Evolutionary conservation across 1,140 invertebrate genomes (phyloP), one percentile per base, ranked within the genome.

Genomic region (Archivesica marissinica): DNA sequence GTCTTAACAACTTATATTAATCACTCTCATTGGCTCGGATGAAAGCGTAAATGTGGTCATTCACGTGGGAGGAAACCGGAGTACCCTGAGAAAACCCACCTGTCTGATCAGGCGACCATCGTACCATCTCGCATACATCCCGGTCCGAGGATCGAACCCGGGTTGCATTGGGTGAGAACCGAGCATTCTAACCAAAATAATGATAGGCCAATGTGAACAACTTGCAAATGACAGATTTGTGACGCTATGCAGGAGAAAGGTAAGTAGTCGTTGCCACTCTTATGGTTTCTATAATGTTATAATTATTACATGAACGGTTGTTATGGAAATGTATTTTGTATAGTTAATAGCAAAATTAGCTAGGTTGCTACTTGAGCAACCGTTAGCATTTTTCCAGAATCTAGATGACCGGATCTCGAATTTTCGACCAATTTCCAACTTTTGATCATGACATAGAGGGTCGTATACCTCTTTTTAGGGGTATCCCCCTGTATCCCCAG

Each of bases 201-300:
- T n/a, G n/a, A n/a, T n/a, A n/a, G n/a, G n/a, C n/a, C n/a, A n/a
- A n/a, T n/a, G n/a, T n/a, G n/a, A n/a, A n/a, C n/a, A n/a, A n/a
- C n/a, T n/a, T n/a, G n/a, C n/a, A n/a, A 86, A 88, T 47, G 91
- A 93, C n/a, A 90, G 94, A 82, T 95, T 94, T 89, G 79, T 90
- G 23, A 92, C 91, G 66, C 91, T 95, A 4, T 94, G 94, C 86
- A 94, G 92, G 66, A 85, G 94, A 87, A 95, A 94, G 91, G 93
- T 93, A 84, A 25, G 93, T 93, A 84, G 17, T 80, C 54, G 80
- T 30, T 25, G n/a, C 50, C 23, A 4, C 3, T 20, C 20, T 54
- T n/a, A 6, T 54, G 50, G 17, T 54, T 54, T 15, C 17, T 47
- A 7, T 17, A 47, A 7, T 47, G 41, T 9, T 47, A 47, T 47